Percentiles rank a stretch among this genome's conserved stretches.
phyloP scores from a whole-genome alignment of 2,113 vertebrate genomes.

The Capreolus pygargus region DNA sequence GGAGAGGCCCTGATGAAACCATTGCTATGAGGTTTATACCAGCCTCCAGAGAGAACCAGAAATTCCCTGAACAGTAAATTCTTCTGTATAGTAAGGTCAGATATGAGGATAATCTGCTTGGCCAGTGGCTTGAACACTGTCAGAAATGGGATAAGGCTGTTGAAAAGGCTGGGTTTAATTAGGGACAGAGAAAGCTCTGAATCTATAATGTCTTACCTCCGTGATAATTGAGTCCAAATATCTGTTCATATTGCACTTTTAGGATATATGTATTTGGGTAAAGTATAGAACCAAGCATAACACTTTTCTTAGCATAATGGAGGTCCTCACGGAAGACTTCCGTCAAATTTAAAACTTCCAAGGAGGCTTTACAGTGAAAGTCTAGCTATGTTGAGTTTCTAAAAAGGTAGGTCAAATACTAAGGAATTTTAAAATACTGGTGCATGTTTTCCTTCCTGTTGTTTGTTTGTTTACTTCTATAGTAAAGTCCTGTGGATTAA shows the following conservation, averaged over 20 bases:
- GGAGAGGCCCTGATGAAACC: not conserved
- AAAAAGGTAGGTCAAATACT: not conserved
- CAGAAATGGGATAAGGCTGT: not conserved
- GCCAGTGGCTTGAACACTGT: not conserved
- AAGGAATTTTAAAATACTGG: not conserved
- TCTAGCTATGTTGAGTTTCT: not conserved
- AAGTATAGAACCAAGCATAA: not conserved
- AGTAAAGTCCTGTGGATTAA: not conserved
- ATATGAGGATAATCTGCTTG: not conserved
- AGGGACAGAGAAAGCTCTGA: not conserved
- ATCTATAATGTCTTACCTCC: not conserved
- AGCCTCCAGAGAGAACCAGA: not conserved
- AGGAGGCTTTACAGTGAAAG: no score
- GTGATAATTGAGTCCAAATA: not conserved
- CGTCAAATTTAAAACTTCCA: not conserved
- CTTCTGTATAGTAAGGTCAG: not conserved
- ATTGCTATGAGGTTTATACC: not conserved
- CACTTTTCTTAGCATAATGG: rapidly evolving
- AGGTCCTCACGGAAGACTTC: not conserved
- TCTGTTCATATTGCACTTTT: not conserved
- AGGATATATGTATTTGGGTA: not conserved
- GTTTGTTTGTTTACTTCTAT: not conserved
- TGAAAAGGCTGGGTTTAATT: not conserved
- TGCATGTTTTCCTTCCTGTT: not conserved
- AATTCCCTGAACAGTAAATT: not conserved